A percentile compares a stretch with the other conserved stretches of the same genome.
Evolutionary conservation across 2,888 invertebrate genomes (phyloP).

Genomic region (Lasiommata megera): DNA sequence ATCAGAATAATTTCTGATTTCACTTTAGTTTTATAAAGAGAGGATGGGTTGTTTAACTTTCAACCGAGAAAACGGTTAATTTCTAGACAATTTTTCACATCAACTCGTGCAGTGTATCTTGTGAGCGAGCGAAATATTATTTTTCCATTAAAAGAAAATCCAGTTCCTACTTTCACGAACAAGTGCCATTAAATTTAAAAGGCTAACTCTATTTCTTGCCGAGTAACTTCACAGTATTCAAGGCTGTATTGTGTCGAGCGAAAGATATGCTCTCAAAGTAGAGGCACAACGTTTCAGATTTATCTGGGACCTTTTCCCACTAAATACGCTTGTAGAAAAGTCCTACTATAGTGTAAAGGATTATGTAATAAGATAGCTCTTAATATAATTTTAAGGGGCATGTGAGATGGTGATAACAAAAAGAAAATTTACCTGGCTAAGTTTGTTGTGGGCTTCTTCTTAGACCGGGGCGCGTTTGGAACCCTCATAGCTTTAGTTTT

Average conservation of each 20-base stretch:
- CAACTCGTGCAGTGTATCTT: not conserved
- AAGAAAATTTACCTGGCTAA: too few species aligned
- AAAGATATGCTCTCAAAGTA: conserved; percentile 11
- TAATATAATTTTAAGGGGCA: too few species aligned
- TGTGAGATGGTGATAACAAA: too few species aligned
- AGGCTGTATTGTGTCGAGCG: conserved; percentile 10
- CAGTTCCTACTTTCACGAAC: conserved; percentile 7
- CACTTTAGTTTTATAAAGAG: too few species aligned
- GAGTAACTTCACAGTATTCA: conserved; percentile 14
- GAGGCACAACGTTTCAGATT: not conserved
- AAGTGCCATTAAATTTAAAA: conserved; percentile 16
- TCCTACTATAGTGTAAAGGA: too few species aligned
- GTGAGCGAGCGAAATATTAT: conserved; percentile 3
- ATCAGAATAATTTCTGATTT: too few species aligned
- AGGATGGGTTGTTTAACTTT: too few species aligned
- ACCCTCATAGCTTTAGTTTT: too few species aligned
- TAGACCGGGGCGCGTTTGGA: too few species aligned
- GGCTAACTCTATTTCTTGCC: conserved; percentile 16
- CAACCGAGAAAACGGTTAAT: not conserved
- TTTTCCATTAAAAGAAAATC: conserved; percentile 7
- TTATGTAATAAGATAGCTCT: too few species aligned
- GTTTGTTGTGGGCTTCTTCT: too few species aligned
- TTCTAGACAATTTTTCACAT: not conserved
- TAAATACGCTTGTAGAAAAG: too few species aligned
- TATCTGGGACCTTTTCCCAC: not conserved